Percentiles rank a stretch among this genome's conserved stretches.
Conservation (phyloP, 2,888 invertebrate genomes). For the Dastarcus helophoroides region DNA sequence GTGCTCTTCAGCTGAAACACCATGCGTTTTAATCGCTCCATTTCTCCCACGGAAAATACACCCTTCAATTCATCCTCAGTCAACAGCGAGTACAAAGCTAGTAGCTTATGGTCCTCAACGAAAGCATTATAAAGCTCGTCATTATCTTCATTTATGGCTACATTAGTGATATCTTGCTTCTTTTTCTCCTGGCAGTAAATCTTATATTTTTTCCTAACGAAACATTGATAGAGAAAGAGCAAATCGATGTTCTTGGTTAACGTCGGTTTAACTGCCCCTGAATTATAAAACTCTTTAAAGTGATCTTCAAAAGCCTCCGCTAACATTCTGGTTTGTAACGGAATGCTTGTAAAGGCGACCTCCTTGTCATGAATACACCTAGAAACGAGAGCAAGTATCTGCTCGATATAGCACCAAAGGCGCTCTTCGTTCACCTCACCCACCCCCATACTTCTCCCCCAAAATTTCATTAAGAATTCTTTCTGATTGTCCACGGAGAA, state of each 20-base stretch:
- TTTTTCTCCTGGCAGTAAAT: neutral
- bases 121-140: neutral
- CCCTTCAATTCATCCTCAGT: too few species aligned
- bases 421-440: neutral
- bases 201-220: neutral
- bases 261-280: neutral
- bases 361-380: neutral
- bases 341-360: neutral
- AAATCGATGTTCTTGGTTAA: neutral
- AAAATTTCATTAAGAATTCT: conserved; percentile 1
- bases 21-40: too few species aligned
- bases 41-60: too few species aligned
- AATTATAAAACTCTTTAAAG: neutral
- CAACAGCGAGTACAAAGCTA: neutral
- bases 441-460: neutral
- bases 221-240: neutral
- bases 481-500: neutral
- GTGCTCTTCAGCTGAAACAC: too few species aligned
- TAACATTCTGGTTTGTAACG: neutral
- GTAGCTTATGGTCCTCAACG: neutral
- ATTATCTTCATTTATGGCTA: neutral
- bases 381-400: neutral
- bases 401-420: neutral
- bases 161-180: conserved; percentile 1
- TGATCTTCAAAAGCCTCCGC: neutral